Percentiles rank a stretch among this genome's conserved stretches.
Conservation (phyloP, 2,113 vertebrate genomes). For the Meleagris gallopavo region DNA sequence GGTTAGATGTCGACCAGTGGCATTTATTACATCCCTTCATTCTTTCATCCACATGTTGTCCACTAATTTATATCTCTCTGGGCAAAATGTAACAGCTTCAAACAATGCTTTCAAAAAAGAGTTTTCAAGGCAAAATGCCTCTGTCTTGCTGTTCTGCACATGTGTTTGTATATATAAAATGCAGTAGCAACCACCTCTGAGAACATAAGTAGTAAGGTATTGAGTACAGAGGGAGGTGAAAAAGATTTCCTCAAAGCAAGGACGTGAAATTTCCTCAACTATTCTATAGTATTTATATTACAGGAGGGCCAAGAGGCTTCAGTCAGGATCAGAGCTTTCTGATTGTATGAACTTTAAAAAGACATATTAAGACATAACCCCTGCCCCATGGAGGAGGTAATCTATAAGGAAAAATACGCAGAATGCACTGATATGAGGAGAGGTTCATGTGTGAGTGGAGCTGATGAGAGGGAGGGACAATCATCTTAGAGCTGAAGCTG, state of each 20-base stretch:
- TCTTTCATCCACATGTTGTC: background rate
- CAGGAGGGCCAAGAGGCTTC: constrained; percentile 1
- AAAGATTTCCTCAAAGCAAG: constrained; percentile 17
- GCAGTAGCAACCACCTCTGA: background rate
- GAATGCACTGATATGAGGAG: background rate
- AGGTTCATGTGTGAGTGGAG: background rate
- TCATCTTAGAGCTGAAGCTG: background rate
- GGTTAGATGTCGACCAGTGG: background rate
- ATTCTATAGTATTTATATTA: constrained; percentile 29
- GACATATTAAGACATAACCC: background rate
- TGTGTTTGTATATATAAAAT: background rate
- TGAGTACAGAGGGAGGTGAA: rapidly evolving
- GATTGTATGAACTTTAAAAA: constrained; percentile 2
- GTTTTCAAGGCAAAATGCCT: background rate
- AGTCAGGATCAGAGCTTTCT: constrained; percentile 6
- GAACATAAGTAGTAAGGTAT: background rate
- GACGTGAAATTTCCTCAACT: background rate
- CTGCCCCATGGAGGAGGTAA: background rate
- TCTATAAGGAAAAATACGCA: background rate
- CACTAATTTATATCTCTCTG: background rate
- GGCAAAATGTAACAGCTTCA: background rate
- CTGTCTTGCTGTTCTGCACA: background rate
- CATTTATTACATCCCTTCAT: background rate
- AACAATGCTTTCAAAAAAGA: background rate
- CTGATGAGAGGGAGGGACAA: background rate